These are phyloP conservation scores for Delichon dasypus DNA, from an alignment of 2,797 vertebrate genomes.

Conservation along the genomic window DNA sequence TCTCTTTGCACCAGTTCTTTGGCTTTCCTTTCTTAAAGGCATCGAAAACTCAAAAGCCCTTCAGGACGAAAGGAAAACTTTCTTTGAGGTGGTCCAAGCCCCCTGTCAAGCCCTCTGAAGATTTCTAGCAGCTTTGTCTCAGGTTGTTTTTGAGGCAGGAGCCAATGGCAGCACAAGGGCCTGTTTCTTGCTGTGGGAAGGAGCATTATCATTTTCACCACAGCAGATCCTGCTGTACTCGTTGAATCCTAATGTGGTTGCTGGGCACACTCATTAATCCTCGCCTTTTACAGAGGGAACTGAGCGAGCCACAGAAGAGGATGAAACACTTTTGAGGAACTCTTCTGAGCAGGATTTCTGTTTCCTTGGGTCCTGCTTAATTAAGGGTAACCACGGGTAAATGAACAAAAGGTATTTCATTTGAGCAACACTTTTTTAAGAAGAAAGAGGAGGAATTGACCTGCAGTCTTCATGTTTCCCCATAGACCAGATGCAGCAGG, in stretches of 20 bases:
- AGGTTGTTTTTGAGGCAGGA: slow-evolving; percentile 69
- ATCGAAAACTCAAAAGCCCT: slow-evolving; percentile 50
- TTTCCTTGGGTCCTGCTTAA: slow-evolving; percentile 63
- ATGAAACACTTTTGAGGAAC: slow-evolving; percentile 65
- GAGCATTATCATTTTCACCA: slow-evolving; percentile 41
- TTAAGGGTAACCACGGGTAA: slow-evolving; percentile 62
- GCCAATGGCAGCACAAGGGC: slow-evolving; percentile 30
- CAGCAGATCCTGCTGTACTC: slow-evolving; percentile 37
- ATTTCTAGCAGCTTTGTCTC: slow-evolving; percentile 71
- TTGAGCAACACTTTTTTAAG: slow-evolving; percentile 35
- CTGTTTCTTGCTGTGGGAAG: slow-evolving; percentile 64
- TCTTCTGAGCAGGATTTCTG: slow-evolving; percentile 49
- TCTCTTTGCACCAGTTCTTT: slow-evolving; percentile 56
- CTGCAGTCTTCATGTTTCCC: slow-evolving; percentile 37
- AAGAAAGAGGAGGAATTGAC: slow-evolving; percentile 46
- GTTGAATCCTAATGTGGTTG: slow-evolving; percentile 49
- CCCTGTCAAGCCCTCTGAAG: slow-evolving; percentile 59
- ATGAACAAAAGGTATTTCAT: slow-evolving; percentile 54
- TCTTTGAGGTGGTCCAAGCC: slow-evolving; percentile 67
- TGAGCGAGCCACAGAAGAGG: slow-evolving; percentile 3
- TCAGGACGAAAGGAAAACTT: slow-evolving; percentile 51
- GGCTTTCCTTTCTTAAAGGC: slow-evolving; percentile 37
- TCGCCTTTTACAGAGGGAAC: slow-evolving; percentile 27
- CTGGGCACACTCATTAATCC: slow-evolving; percentile 40
- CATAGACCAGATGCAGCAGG: slow-evolving; percentile 8